These are phyloP conservation scores for Ectropis crepuscularia DNA, from an alignment of 2,888 invertebrate genomes.

Conservation along the genomic window DNA sequence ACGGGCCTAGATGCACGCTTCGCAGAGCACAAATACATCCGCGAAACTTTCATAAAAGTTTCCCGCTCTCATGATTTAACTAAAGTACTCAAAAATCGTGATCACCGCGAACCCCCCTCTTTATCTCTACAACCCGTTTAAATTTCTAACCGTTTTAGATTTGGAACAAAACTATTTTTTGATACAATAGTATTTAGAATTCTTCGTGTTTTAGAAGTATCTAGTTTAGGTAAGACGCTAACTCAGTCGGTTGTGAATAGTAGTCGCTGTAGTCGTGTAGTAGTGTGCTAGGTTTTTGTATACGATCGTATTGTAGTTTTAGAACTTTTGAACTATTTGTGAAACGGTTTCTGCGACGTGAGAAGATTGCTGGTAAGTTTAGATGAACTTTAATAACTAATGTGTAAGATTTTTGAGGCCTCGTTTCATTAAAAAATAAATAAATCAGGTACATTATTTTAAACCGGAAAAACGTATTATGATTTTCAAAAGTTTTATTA, in stretches of 20 bases:
- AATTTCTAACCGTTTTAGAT: constrained; percentile 16
- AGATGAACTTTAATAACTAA: constrained; percentile 12
- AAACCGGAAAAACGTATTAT: too few species aligned
- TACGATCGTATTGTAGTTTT: constrained; percentile 36
- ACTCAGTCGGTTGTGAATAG: constrained; percentile 64
- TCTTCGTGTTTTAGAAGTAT: constrained; percentile 43
- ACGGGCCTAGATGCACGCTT: constrained; percentile 66
- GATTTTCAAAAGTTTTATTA: too few species aligned
- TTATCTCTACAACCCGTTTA: constrained; percentile 4
- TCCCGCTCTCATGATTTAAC: constrained; percentile 18
- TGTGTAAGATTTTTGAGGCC: background rate
- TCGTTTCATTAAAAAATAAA: too few species aligned
- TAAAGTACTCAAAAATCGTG: constrained; percentile 9
- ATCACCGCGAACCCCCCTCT: too few species aligned
- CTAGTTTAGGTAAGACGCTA: constrained; percentile 50
- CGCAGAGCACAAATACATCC: constrained; percentile 25
- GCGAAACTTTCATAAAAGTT: constrained; percentile 40
- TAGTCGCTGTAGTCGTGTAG: constrained; percentile 47
- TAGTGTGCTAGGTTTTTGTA: constrained; percentile 53
- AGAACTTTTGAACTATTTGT: constrained; percentile 29
- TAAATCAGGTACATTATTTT: too few species aligned
- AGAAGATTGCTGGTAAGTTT: constrained; percentile 35
- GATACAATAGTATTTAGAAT: constrained; percentile 23
- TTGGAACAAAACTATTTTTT: constrained; percentile 20
- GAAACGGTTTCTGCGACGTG: constrained; percentile 6